Evolutionary conservation across 2,888 invertebrate genomes (phyloP), one percentile per base, ranked within the genome.

Genomic region (Cactoblastis cactorum): DNA sequence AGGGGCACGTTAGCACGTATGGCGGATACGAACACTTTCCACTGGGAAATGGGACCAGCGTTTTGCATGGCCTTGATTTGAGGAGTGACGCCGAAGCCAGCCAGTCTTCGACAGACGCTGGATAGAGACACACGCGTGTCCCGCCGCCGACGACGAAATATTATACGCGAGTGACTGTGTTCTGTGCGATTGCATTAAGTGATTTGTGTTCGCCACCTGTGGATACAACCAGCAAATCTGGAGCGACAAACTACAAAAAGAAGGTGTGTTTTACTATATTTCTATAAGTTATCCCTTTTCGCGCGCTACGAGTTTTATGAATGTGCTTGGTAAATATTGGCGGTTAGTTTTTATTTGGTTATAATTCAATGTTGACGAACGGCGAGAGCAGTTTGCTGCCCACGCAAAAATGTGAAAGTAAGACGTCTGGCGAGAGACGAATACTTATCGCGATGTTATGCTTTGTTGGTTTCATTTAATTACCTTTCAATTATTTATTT

Each of bases 1-100:
- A 81, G 78, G 79, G 77, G 82, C 81, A 81, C 82, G 80, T 76
- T 80, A 77, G 81, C 81, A 80, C 83, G 80, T 76, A 80, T 83
- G 83, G 79, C 87, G 87, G 87, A 87, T 87, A 71, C 78, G 76
- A 78, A 77, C 80, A 86, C 87, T 87, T 87, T 87, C 87, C 84
- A 87, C 81, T 75, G 72, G 71, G 78, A 83, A 86, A 83, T 83
- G 86, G 81, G 86, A 83, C 79, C 85, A 80, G 66, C 64, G 80
- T 77, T 85, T 83, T 81, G 84, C 83, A 79, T 85, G 86, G 81
- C 85, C 86, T 82, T 84, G 87, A 84, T 87, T 81, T 70, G 57
- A 66, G 69, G 57, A 66, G 69, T 50, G 55, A 52, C 53, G 47
- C 53, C 49, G 61, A 62, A 62, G 66, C 62, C 54, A 53, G 39